These are phyloP conservation scores for Andricus grossulariae DNA, from an alignment of 1,140 invertebrate genomes.

Conservation along the genomic window DNA sequence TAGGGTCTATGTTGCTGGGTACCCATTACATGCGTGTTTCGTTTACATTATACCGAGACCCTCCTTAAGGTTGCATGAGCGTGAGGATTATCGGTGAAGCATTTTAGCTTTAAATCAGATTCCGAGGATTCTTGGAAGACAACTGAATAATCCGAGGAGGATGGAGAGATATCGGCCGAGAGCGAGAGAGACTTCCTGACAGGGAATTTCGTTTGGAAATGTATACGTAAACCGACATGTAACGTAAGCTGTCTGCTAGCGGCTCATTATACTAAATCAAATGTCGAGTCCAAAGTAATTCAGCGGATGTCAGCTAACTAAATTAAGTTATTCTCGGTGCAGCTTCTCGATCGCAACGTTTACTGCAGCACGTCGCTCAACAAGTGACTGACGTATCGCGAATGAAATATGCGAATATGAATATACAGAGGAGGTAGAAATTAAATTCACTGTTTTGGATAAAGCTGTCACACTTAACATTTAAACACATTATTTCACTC, in stretches of 20 bases:
- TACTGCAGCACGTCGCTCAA: constrained; percentile 9
- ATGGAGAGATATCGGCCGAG: neutral
- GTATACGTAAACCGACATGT: constrained; percentile 4
- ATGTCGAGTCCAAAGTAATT: constrained; percentile 25
- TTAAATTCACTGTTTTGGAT: constrained; percentile 16
- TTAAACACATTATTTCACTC: constrained; percentile 21
- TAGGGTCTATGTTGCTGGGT: constrained; percentile 26
- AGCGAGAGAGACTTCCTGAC: constrained; percentile 15
- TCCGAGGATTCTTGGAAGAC: constrained; percentile 13
- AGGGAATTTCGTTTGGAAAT: neutral
- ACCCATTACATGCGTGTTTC: neutral
- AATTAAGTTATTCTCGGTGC: constrained; percentile 22
- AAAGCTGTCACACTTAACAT: constrained; percentile 24
- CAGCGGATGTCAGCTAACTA: constrained; percentile 19
- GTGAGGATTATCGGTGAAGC: neutral
- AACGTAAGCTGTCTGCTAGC: constrained; percentile 13
- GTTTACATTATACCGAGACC: no score
- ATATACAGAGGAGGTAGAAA: neutral
- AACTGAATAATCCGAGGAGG: constrained; percentile 11
- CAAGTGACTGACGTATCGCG: constrained; percentile 18
- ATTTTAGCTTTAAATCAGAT: constrained; percentile 12
- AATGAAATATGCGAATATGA: constrained; percentile 22
- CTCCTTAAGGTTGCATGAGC: neutral
- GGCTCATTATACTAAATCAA: constrained; percentile 28
- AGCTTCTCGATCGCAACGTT: neutral